Evolutionary conservation across 2,797 vertebrate genomes (phyloP), one percentile per base, ranked within the genome.

Genomic region (Acanthornis magna): DNA sequence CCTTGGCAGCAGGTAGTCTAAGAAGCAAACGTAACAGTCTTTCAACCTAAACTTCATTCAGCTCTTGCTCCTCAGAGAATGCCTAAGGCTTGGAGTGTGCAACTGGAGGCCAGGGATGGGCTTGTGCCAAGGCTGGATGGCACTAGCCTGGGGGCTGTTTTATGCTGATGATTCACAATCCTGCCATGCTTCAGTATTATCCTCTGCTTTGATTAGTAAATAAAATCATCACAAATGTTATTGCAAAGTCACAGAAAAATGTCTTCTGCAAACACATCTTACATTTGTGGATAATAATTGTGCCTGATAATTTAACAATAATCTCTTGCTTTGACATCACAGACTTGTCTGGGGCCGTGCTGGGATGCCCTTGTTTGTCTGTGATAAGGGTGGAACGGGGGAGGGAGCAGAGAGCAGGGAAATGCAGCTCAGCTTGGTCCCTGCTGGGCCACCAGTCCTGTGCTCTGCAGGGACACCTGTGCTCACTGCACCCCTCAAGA

Each of bases 1-100:
- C 38, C 43, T 88, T 94, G 63, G 77, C 85, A 96, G 38, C 20
- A 93, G 45, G 32, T 79, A 90, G 51, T 61, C 50, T 66, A 84
- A 90, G 53, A 47, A 93, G 67, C 20, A 88, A 95, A 68, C 0
- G 0, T 29, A 71, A 58, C 62, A 75, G 21, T 13, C 36, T 82
- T 77, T 71, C 45, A 70, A 42, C 34, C 51, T 71, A 47, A 91
- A 82, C 34, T 79, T 91, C 10, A 43, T 78, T 77, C 38, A 29
- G 38, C 16, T 67, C 40, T 51, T 85, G 27, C 10, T 80, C 43
- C 68, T 85, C 47, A 65, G 74, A 85, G 25, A 26, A 72, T 2
- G 10, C 1, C 42, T 21, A n/a, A 40, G 57, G 66, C 63, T 88
- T 79, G 53, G 43, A 48, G 29, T 0, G 10, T 36, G 34, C 18